Conservation (phyloP, 2,797 vertebrate genomes). For the Esox masquinongy region DNA sequence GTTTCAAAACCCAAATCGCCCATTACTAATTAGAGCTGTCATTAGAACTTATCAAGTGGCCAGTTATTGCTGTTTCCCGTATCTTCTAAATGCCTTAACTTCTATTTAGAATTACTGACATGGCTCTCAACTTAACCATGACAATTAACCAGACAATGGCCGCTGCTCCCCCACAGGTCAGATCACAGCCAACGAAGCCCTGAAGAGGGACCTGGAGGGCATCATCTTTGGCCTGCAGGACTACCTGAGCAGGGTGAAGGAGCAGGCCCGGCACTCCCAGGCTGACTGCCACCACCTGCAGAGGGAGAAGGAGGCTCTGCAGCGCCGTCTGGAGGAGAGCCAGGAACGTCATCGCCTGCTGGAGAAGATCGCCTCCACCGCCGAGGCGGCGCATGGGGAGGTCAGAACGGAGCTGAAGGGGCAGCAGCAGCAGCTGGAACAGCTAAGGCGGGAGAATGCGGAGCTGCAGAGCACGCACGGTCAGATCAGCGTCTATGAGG, state of each 20-base stretch:
- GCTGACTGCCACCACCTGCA: conserved; percentile 76
- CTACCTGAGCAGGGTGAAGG: conserved; percentile 82
- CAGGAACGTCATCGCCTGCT: conserved; percentile 78
- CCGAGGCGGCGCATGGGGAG: conserved; percentile 74
- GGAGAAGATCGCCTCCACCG: conserved; percentile 72
- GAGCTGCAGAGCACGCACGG: conserved; percentile 72
- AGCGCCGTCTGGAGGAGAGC: conserved; percentile 75
- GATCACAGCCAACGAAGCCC: conserved; percentile 85
- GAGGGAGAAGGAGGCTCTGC: conserved; percentile 78
- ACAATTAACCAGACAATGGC: neutral
- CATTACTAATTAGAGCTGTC: neutral
- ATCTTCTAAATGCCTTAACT: neutral
- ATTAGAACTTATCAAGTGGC: neutral
- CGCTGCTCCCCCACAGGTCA: conserved; percentile 75
- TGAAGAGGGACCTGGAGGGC: conserved; percentile 86
- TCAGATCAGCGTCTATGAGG: conserved; percentile 68
- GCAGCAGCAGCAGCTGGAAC: conserved; percentile 73
- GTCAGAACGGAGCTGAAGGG: conserved; percentile 54
- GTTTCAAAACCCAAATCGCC: neutral
- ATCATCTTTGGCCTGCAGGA: conserved; percentile 87
- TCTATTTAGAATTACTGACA: neutral
- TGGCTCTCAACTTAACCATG: neutral
- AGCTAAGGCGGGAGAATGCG: conserved; percentile 71
- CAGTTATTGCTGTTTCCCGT: neutral
- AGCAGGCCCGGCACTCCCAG: conserved; percentile 75